A percentile compares a stretch with the other conserved stretches of the same genome.
Conservation (phyloP, 2,888 invertebrate genomes). For the Leistus spinibarbis region DNA sequence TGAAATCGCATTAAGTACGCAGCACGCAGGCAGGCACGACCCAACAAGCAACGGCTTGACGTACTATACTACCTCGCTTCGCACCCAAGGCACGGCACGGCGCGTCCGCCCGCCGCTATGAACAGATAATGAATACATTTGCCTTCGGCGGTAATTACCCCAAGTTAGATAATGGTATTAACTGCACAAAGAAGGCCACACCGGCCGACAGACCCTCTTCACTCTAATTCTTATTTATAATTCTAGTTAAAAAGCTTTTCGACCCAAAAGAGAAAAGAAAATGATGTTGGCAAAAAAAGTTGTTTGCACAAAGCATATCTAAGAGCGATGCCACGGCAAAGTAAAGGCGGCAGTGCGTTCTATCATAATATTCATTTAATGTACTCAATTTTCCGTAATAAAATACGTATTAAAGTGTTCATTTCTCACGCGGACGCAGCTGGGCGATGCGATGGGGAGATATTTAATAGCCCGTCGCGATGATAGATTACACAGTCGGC, state of each 20-base stretch:
- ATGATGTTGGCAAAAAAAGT: not conserved
- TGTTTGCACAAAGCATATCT: not conserved
- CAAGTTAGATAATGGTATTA: constrained; percentile 9
- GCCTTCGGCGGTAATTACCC: constrained; percentile 29
- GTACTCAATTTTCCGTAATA: constrained; percentile 27
- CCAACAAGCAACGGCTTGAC: not conserved
- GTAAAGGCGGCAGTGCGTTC: not conserved
- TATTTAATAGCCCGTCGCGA: constrained; percentile 35
- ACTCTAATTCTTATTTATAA: constrained; percentile 25
- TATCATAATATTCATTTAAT: constrained; percentile 32
- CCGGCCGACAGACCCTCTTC: not conserved
- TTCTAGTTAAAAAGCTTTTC: constrained; percentile 18
- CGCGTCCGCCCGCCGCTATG: not conserved
- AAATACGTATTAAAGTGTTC: constrained; percentile 34
- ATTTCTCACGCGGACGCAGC: constrained; percentile 31
- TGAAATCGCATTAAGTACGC: not conserved
- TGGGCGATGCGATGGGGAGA: constrained; percentile 19
- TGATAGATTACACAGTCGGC: constrained; percentile 27
- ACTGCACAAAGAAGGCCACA: constrained; percentile 6
- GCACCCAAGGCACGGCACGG: no score
- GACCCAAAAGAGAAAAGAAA: not conserved
- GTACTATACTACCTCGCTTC: no score
- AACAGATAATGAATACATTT: constrained; percentile 28
- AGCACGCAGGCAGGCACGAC: not conserved
- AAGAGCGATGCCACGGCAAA: not conserved